Evolutionary conservation across 2,888 invertebrate species (phyloP).

Genomic region (Thereva nobilitata): DNA sequence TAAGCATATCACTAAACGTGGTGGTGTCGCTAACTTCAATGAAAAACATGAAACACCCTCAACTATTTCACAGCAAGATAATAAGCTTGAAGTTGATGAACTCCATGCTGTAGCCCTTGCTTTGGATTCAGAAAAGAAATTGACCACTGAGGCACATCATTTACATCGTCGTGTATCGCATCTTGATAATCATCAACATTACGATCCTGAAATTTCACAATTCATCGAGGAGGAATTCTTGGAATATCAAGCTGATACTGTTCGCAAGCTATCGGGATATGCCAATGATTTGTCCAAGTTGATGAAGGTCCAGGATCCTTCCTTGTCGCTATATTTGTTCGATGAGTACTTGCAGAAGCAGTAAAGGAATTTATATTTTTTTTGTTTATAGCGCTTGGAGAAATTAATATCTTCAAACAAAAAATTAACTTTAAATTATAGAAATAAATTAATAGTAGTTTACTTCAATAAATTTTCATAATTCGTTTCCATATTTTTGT

Average conservation of each 20-base stretch:
- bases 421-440: no score
- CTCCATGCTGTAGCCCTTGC: constrained; percentile 73
- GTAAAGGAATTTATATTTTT: constrained; percentile 44
- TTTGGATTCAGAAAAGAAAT: constrained; percentile 73
- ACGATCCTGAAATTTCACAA: constrained; percentile 72
- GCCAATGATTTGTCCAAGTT: constrained; percentile 72
- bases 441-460: no score
- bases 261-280: constrained; percentile 75
- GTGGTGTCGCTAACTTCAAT: constrained; percentile 65
- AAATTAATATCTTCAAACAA: no score
- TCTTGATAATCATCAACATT: constrained; percentile 51
- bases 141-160: constrained; percentile 69
- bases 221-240: constrained; percentile 79
- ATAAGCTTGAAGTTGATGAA: constrained; percentile 61
- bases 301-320: constrained; percentile 64
- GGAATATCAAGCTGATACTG: constrained; percentile 67
- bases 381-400: background rate
- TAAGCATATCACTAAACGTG: constrained; percentile 76
- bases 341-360: constrained; percentile 65
- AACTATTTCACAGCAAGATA: constrained; percentile 42
- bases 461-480: no score
- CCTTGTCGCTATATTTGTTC: constrained; percentile 72
- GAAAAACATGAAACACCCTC: constrained; percentile 47
- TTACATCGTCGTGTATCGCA: constrained; percentile 68
- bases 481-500: no score